A percentile compares a stretch with the other conserved stretches of the same genome.
These are phyloP conservation scores for Emydura subglobosa DNA, from an alignment of 2,113 vertebrate species.

Conservation along the genomic window DNA sequence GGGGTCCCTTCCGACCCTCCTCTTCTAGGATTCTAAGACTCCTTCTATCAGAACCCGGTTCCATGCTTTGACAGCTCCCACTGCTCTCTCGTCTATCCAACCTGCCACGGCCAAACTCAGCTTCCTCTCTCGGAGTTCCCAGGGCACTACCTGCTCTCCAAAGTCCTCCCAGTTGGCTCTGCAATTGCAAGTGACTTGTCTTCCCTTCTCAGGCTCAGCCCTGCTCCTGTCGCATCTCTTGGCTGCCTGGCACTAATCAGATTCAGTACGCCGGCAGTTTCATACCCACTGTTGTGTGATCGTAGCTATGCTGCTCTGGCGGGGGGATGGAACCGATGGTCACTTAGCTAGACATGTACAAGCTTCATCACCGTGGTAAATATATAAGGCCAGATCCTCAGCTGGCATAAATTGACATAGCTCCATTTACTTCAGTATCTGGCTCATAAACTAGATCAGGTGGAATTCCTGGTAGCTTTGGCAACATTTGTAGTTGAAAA, in stretches of 20 bases:
- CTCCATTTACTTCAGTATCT: neutral
- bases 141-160: too few species aligned
- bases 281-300: neutral
- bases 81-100: too few species aligned
- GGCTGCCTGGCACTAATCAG: too few species aligned
- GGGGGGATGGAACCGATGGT: neutral
- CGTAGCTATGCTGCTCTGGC: neutral
- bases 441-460: neutral
- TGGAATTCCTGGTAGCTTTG: neutral
- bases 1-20: too few species aligned
- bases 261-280: neutral
- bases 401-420: neutral
- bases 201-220: too few species aligned
- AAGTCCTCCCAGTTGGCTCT: too few species aligned
- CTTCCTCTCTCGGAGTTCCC: too few species aligned
- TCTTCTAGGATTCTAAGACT: too few species aligned
- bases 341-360: neutral
- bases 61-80: too few species aligned
- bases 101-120: too few species aligned
- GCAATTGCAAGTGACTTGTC: too few species aligned
- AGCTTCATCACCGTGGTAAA: neutral
- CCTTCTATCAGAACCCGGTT: too few species aligned
- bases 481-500: neutral
- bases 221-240: neutral
- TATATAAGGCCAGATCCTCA: neutral